Evolutionary conservation across 2,888 invertebrate genomes (phyloP).

Genomic region (Campoplex capitator): DNA sequence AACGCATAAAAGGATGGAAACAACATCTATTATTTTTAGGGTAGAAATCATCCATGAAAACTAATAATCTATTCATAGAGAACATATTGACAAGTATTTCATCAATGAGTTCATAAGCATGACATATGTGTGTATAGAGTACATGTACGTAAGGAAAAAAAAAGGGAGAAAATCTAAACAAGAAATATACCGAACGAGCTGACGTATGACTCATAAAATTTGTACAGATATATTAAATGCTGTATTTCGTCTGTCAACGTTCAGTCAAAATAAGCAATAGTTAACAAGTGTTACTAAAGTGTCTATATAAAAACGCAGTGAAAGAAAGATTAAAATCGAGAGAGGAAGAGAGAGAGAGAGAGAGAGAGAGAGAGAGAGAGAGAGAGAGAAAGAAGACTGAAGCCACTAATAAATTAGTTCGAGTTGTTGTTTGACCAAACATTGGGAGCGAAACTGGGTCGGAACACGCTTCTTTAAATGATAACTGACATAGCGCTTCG

Average conservation of each 20-base stretch:
- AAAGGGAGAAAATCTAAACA: conserved; percentile 19
- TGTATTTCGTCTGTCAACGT: conserved; percentile 20
- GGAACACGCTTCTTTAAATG: conserved; percentile 65
- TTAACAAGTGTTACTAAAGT: conserved; percentile 34
- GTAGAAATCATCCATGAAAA: neutral
- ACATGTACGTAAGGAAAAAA: neutral
- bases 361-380: conserved; percentile 18
- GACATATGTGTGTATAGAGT: neutral
- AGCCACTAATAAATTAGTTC: conserved; percentile 66
- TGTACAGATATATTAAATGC: conserved; percentile 9
- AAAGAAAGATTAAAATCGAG: conserved; percentile 5
- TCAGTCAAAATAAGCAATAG: conserved; percentile 28
- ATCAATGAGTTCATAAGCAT: conserved; percentile 4
- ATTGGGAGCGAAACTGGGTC: conserved; percentile 67
- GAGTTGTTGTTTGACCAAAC: conserved; percentile 70
- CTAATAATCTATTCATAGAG: neutral
- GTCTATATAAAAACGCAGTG: neutral
- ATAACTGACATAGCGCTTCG: conserved; percentile 62
- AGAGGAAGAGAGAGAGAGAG: neutral
- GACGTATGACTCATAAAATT: conserved; percentile 29
- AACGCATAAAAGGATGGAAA: neutral
- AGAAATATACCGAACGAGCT: conserved; percentile 20
- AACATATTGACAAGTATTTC: neutral
- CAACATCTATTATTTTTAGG: neutral
- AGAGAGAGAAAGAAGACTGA: conserved; percentile 33